phyloP scores from a whole-genome alignment of 2,113 vertebrate genomes.

The Hypocryptadius cinnamomeus region DNA sequence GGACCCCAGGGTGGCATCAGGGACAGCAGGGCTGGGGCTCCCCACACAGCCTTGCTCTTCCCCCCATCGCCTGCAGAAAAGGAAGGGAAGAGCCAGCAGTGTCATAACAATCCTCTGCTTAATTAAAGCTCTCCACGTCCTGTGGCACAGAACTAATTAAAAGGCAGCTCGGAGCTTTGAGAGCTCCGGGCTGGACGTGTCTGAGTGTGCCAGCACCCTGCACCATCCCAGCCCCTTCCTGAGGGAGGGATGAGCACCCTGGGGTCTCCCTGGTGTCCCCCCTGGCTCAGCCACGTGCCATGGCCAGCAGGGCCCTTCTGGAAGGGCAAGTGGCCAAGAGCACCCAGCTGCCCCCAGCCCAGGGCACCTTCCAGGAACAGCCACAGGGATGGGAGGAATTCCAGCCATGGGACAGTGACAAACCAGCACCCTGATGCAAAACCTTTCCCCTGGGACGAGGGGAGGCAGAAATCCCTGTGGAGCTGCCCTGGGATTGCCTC shows the following conservation, averaged over 20 bases:
- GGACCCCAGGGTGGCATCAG: background rate
- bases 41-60: background rate
- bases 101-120: background rate
- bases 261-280: background rate
- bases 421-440: background rate
- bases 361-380: background rate
- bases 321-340: rapidly evolving
- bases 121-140: slow-evolving; percentile 18
- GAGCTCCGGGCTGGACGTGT: background rate
- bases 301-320: background rate
- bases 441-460: background rate
- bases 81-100: slow-evolving; percentile 1
- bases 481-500: background rate
- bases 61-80: background rate
- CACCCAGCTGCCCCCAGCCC: too few species aligned
- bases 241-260: background rate
- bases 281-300: rapidly evolving
- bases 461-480: background rate
- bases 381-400: background rate
- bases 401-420: rapidly evolving
- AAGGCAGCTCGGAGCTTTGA: background rate
- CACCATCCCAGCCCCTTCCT: background rate
- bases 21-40: background rate
- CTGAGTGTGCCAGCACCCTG: background rate
- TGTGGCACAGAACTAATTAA: slow-evolving; percentile 29